Conservation (phyloP, 2,888 invertebrate genomes). For the Folsomia candida region DNA sequence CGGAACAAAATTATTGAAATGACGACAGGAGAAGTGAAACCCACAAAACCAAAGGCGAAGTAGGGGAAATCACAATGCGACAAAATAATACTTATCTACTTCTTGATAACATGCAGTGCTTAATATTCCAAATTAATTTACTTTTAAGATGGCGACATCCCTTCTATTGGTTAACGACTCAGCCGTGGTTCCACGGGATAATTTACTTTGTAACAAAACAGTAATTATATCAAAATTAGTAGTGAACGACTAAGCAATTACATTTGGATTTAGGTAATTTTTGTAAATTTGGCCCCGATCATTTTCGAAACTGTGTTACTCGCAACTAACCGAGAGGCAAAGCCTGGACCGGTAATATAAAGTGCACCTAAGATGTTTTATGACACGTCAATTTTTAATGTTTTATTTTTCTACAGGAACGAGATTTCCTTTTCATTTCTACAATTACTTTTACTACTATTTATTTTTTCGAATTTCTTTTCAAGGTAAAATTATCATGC, state of each 20-base stretch:
- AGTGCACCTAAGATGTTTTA: no score
- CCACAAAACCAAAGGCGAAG: conserved; percentile 52
- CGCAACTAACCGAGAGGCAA: not conserved
- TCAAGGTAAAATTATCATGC: no score
- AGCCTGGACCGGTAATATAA: not conserved
- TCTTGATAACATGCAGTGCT: no score
- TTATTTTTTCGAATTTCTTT: conserved; percentile 39
- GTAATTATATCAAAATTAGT: no score
- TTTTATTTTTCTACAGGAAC: no score
- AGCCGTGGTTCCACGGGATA: conserved; percentile 56
- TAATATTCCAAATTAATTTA: no score
- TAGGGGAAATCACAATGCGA: not conserved
- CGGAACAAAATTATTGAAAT: conserved; percentile 57
- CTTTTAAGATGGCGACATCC: conserved; percentile 25
- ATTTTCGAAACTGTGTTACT: conserved; percentile 55
- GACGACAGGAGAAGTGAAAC: conserved; percentile 50
- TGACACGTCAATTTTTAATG: no score
- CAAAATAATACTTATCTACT: no score
- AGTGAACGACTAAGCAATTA: no score
- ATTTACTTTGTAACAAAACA: conserved; percentile 45
- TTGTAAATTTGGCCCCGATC: conserved; percentile 48
- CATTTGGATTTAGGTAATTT: no score
- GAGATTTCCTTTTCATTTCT: conserved; percentile 27
- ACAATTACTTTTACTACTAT: conserved; percentile 30
- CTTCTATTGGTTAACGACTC: conserved; percentile 43